Percentiles rank a stretch among this genome's conserved stretches.
phyloP scores from a whole-genome alignment of 2,113 vertebrate genomes.

The Scopus umbretta region DNA sequence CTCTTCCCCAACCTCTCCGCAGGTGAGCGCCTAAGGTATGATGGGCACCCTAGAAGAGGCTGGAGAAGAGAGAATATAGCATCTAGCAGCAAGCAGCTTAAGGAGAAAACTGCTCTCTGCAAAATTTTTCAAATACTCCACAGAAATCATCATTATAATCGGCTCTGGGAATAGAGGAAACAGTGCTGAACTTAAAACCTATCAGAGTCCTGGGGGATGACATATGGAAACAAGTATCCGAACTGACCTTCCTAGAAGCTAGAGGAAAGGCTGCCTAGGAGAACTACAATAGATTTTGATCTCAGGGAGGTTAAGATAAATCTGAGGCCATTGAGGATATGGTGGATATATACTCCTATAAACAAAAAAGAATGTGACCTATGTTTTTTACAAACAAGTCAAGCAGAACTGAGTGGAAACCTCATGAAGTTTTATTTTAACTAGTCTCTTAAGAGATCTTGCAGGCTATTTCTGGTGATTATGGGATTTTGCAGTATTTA shows the following conservation, averaged over 20 bases:
- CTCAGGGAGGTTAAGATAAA: background rate
- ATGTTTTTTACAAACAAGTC: background rate
- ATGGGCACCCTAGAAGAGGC: background rate
- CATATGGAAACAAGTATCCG: background rate
- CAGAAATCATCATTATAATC: background rate
- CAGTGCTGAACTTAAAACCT: background rate
- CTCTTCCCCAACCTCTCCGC: rapidly evolving
- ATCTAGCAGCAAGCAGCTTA: background rate
- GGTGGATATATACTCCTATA: background rate
- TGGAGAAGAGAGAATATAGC: background rate
- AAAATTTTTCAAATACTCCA: background rate
- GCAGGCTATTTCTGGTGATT: background rate
- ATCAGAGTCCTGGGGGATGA: background rate
- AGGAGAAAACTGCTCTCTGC: background rate
- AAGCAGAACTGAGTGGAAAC: background rate
- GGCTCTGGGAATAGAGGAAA: background rate
- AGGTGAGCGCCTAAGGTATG: background rate
- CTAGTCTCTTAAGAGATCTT: background rate
- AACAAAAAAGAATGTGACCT: background rate
- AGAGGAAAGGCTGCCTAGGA: background rate
- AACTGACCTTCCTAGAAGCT: background rate
- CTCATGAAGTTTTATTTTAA: background rate
- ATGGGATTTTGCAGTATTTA: background rate
- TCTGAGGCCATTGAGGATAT: background rate
- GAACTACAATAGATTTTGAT: background rate